Evolutionary conservation across 1,140 invertebrate genomes (phyloP).

Genomic region (Drosophila azteca): DNA sequence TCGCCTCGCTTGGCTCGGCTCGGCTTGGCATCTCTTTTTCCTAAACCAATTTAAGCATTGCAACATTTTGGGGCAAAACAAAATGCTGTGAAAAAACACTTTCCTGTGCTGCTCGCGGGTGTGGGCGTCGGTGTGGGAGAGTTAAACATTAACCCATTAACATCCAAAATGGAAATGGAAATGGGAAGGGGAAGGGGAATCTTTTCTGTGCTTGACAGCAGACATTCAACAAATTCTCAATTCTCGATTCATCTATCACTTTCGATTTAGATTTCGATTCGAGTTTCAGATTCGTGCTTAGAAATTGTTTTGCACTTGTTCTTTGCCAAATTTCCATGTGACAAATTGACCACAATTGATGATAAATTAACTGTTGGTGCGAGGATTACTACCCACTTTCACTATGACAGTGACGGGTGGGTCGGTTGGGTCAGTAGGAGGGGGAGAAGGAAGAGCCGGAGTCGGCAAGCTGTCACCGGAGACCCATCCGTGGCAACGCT

Average conservation of each 20-base stretch:
- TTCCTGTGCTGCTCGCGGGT: slow-evolving; percentile 4
- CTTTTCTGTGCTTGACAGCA: too few relatives aligned
- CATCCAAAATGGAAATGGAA: too few relatives aligned
- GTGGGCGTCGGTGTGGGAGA: slow-evolving; percentile 17
- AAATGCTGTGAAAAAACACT: slow-evolving; percentile 16
- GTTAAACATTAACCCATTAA: slow-evolving; percentile 10
- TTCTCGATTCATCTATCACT: not conserved
- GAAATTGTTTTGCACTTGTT: not conserved
- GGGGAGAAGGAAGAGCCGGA: too few relatives aligned
- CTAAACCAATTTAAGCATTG: slow-evolving; percentile 23
- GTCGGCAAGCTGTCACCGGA: slow-evolving; percentile 10
- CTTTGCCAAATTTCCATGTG: slow-evolving; percentile 7
- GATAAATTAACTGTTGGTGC: not conserved
- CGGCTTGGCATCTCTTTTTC: not conserved
- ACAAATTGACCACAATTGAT: not conserved
- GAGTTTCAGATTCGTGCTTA: not conserved
- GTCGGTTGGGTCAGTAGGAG: too few relatives aligned
- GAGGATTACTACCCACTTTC: not conserved
- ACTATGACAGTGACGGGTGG: too few relatives aligned
- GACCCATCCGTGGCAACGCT: slow-evolving; percentile 52
- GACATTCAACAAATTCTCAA: not conserved
- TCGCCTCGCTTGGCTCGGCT: not conserved
- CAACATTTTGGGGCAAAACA: slow-evolving; percentile 23
- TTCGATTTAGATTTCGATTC: not conserved
- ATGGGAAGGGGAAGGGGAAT: too few relatives aligned